Percentiles rank a stretch among this genome's conserved stretches.
Evolutionary conservation across 2,797 vertebrate species (phyloP).

Genomic region (Pseudomugil gertrudae): DNA sequence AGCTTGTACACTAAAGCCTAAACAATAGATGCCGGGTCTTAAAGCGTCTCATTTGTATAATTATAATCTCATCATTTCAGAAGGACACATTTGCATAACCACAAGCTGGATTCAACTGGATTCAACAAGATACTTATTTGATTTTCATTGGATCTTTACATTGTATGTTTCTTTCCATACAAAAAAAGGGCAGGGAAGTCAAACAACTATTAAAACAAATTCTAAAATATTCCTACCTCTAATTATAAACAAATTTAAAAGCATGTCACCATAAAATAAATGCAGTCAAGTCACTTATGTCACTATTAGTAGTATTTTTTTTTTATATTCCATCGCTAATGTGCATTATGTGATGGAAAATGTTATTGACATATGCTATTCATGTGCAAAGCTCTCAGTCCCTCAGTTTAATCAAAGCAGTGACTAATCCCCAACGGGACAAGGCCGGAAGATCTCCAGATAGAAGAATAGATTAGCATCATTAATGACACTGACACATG

Average conservation of each 20-base stretch:
- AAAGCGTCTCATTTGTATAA: constrained; percentile 62
- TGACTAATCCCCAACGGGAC: constrained; percentile 40
- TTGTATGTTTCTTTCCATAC: constrained; percentile 34
- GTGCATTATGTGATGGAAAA: constrained; percentile 14
- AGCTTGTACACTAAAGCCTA: constrained; percentile 35
- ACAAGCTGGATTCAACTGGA: constrained; percentile 45
- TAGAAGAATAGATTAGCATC: constrained; percentile 72
- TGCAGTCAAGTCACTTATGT: neutral
- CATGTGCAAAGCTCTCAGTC: constrained; percentile 44
- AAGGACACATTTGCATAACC: constrained; percentile 57
- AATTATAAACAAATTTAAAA: neutral
- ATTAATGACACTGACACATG: constrained; percentile 64
- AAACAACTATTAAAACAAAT: neutral
- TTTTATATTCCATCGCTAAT: neutral
- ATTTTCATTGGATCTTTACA: neutral
- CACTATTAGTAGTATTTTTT: neutral
- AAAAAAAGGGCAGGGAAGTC: constrained; percentile 6
- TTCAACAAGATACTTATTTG: constrained; percentile 3
- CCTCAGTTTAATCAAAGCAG: constrained; percentile 52
- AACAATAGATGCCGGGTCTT: constrained; percentile 21
- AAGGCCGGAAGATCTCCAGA: constrained; percentile 63
- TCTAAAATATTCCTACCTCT: neutral
- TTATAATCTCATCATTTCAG: constrained; percentile 43
- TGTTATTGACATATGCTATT: constrained; percentile 48
- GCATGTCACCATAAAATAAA: neutral